Evolutionary conservation across 2,888 invertebrate genomes (phyloP).

Genomic region (Atethmia centrago): DNA sequence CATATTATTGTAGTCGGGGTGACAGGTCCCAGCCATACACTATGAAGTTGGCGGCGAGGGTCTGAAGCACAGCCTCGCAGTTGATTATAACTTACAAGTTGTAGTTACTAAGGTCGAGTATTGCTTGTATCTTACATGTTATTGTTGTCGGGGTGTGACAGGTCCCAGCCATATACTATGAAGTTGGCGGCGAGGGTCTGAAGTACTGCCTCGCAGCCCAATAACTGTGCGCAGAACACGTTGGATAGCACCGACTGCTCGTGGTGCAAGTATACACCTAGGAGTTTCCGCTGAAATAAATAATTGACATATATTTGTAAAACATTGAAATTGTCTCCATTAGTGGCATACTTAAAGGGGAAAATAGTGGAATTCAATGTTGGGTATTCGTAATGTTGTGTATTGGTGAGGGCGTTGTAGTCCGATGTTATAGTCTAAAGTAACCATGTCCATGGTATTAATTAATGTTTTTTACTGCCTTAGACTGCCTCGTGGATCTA

Average conservation of each 20-base stretch:
- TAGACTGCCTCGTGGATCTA: too few relatives aligned
- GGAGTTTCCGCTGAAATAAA: constrained; percentile 94
- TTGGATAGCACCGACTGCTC: constrained; percentile 98
- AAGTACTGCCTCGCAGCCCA: constrained; percentile 97
- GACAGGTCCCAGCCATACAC: constrained; percentile 99
- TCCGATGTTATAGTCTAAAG: background rate
- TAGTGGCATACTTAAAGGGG: background rate
- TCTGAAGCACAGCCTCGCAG: constrained; percentile 97
- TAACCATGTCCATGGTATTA: background rate
- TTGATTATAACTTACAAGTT: background rate
- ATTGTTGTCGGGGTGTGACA: constrained; percentile 96
- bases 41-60: constrained; percentile 96
- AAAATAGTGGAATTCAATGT: background rate
- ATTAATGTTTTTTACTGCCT: background rate
- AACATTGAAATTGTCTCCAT: background rate
- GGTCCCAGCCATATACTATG: constrained; percentile 99
- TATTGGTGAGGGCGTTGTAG: background rate
- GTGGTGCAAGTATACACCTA: constrained; percentile 99
- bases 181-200: constrained; percentile 97
- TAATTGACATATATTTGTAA: background rate
- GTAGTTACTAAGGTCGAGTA: background rate
- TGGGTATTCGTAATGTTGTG: background rate
- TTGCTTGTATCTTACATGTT: constrained; percentile 90
- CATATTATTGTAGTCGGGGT: constrained; percentile 96
- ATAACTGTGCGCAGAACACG: constrained; percentile 98